phyloP scores from a whole-genome alignment of 1,140 invertebrate species.

The Brachystomella parvula region DNA sequence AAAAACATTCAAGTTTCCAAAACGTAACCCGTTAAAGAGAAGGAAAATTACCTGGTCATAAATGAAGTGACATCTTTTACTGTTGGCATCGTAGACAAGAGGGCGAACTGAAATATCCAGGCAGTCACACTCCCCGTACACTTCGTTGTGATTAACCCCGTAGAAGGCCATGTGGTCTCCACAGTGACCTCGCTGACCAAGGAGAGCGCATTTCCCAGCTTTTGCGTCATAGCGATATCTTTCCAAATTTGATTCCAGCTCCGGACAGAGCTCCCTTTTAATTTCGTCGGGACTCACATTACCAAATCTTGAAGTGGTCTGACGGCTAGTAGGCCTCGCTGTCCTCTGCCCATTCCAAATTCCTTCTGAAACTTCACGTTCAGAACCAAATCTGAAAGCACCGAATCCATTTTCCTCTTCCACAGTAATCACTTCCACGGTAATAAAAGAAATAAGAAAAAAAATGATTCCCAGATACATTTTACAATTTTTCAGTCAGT shows the following conservation, averaged over 20 bases:
- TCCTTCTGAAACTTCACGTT: too few relatives aligned
- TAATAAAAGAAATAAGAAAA: too few relatives aligned
- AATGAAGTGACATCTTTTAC: neutral
- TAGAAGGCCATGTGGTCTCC: neutral
- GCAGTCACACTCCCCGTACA: conserved; percentile 2
- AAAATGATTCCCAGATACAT: too few relatives aligned
- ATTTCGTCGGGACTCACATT: neutral
- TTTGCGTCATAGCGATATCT: neutral
- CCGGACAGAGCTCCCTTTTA: neutral
- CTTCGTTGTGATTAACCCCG: neutral
- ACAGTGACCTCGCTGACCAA: neutral
- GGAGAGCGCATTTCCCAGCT: neutral
- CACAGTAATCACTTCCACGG: too few relatives aligned
- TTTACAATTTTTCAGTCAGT: too few relatives aligned
- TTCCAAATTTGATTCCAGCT: neutral
- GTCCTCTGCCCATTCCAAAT: neutral
- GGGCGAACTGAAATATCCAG: neutral
- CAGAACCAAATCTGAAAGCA: too few relatives aligned
- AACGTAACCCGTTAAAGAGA: too few relatives aligned
- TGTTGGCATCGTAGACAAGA: neutral
- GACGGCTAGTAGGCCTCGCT: too few relatives aligned
- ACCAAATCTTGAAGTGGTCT: neutral
- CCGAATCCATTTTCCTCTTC: too few relatives aligned
- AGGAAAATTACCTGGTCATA: conserved; percentile 1
- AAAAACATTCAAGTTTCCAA: too few relatives aligned